These are phyloP conservation scores for Drosophila mauritiana DNA, from an alignment of 1,140 invertebrate genomes.

Conservation along the genomic window DNA sequence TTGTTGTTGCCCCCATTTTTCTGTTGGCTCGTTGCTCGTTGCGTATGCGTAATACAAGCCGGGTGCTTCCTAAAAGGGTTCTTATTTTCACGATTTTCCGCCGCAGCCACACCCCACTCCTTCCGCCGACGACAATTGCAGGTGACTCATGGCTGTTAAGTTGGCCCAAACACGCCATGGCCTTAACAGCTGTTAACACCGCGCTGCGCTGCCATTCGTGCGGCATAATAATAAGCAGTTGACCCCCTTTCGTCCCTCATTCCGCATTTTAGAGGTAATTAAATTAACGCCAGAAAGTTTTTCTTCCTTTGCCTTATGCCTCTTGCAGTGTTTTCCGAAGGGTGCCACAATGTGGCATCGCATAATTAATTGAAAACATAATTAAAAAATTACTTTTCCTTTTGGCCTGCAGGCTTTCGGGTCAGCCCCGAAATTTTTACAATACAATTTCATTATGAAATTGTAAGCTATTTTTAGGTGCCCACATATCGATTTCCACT, in stretches of 20 bases:
- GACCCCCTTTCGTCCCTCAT: conserved; percentile 53
- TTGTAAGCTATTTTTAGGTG: conserved; percentile 40
- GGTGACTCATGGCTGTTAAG: conserved; percentile 72
- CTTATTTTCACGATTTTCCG: background rate
- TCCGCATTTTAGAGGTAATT: conserved; percentile 70
- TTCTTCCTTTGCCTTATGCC: conserved; percentile 42
- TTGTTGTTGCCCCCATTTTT: conserved; percentile 26
- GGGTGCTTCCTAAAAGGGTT: conserved; percentile 32
- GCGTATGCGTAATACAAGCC: conserved; percentile 73
- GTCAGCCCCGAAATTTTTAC: too few species aligned
- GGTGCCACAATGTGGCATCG: conserved; percentile 61
- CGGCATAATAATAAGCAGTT: conserved; percentile 76
- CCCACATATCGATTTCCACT: conserved; percentile 69
- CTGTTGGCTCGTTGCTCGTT: conserved; percentile 25
- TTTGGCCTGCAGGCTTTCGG: conserved; percentile 34
- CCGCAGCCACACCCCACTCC: background rate
- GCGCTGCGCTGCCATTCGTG: conserved; percentile 60
- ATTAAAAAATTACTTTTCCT: conserved; percentile 57
- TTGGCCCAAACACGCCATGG: conserved; percentile 64
- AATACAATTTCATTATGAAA: conserved; percentile 61
- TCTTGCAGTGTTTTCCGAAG: conserved; percentile 1
- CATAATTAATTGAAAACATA: conserved; percentile 83
- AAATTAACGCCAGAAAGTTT: conserved; percentile 75
- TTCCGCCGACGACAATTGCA: conserved; percentile 65
- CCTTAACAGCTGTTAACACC: conserved; percentile 78